These are phyloP conservation scores for Slavum lentiscoides DNA, from an alignment of 2,888 invertebrate species.

Conservation along the genomic window DNA sequence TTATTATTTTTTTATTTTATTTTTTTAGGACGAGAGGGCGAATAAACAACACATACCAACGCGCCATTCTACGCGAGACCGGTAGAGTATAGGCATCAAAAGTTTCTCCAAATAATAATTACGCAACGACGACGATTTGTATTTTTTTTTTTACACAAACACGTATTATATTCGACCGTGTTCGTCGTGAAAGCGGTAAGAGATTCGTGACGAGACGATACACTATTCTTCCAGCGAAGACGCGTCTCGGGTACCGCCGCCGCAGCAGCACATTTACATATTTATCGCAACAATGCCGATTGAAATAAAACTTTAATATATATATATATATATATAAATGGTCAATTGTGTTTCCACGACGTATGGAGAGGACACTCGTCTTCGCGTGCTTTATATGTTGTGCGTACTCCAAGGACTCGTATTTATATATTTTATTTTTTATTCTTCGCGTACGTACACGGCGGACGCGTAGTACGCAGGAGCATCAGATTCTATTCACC, in stretches of 20 bases:
- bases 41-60: neutral
- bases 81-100: slow-evolving; percentile 10
- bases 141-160: neutral
- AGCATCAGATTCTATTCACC: neutral
- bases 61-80: neutral
- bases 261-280: neutral
- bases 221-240: slow-evolving; percentile 1
- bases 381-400: neutral
- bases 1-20: neutral
- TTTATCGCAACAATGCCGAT: slow-evolving; percentile 29
- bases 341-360: slow-evolving; percentile 26
- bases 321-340: slow-evolving; percentile 3
- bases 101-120: slow-evolving; percentile 43
- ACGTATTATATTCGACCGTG: slow-evolving; percentile 5
- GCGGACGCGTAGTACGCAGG: neutral
- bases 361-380: neutral
- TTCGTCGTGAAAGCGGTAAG: slow-evolving; percentile 23
- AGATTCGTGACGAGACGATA: slow-evolving; percentile 21
- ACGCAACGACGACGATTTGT: neutral
- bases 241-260: neutral
- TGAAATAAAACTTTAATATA: slow-evolving; percentile 1
- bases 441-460: neutral
- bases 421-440: slow-evolving; percentile 10
- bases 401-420: neutral
- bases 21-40: slow-evolving; percentile 4